These are phyloP conservation scores for Orestias chungarensis DNA, from an alignment of 2,797 vertebrate genomes.

Conservation along the genomic window DNA sequence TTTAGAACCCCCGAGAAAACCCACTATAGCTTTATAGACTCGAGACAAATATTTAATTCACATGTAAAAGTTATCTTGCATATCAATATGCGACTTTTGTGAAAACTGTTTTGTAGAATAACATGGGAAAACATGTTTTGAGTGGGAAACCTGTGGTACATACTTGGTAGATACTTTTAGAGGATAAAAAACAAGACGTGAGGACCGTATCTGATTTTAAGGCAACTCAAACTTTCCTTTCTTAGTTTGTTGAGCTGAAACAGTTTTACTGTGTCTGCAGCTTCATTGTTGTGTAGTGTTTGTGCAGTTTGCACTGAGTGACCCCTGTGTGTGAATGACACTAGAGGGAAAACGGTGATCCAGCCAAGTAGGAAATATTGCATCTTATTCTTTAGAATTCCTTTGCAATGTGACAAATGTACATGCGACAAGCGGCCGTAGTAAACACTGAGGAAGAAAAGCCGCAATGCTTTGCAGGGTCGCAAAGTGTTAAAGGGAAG, in stretches of 20 bases:
- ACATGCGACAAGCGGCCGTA: neutral
- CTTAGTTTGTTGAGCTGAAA: conserved; percentile 50
- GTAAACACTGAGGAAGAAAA: neutral
- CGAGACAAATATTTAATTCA: too few relatives aligned
- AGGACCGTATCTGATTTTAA: conserved; percentile 73
- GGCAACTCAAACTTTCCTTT: conserved; percentile 33
- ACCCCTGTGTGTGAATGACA: conserved; percentile 51
- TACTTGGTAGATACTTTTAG: too few relatives aligned
- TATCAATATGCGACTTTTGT: too few relatives aligned
- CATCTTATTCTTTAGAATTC: neutral
- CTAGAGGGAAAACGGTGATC: conserved; percentile 19
- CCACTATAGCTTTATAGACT: too few relatives aligned
- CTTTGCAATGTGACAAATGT: neutral
- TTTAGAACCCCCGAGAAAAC: too few relatives aligned
- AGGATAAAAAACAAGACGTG: too few relatives aligned
- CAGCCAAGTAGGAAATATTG: neutral
- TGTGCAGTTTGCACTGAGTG: conserved; percentile 42
- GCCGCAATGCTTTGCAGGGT: neutral
- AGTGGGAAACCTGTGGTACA: neutral
- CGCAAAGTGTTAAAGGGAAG: conserved; percentile 2
- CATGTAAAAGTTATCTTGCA: too few relatives aligned
- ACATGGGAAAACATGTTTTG: too few relatives aligned
- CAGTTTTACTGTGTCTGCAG: conserved; percentile 47
- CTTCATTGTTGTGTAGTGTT: conserved; percentile 27
- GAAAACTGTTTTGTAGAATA: too few relatives aligned